Evolutionary conservation across 2,113 vertebrate species (phyloP), one percentile per base, ranked within the genome.

Genomic region (Panthera uncia): DNA sequence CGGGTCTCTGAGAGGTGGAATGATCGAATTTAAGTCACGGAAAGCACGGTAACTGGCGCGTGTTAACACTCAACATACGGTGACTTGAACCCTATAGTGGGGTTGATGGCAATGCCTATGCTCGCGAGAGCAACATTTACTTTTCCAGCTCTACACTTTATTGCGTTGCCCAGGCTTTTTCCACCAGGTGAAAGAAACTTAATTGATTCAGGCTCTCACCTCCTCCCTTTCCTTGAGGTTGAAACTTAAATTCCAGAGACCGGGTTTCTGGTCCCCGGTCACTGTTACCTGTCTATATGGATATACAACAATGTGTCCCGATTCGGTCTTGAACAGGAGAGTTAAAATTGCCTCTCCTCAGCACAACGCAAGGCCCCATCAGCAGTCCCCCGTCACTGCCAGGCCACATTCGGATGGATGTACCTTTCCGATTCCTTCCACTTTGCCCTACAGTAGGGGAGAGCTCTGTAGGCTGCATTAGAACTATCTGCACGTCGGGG

Each of bases 11-110:
- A 84, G 33, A 45, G 45, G 23, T 18, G 18, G 29, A 45, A 31
- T 5, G 27, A n/a, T 7, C 0, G 2, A 33, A 18, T 13, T 23
- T 9, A 55, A 11, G 1, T 4, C 27, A 12, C 0, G 31, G 2
- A 45, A 73, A 52, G 25, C 13, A 5, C 8, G 1, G 33, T 31
- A n/a, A 50, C 87, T 55, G 48, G 21, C 45, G 45, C 1, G 8
- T 63, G 80, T 7, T 10, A 29, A 25, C 14, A 33, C 19, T 27
- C 48, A 52, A 1, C 10, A 19, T 2, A 8, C 0, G 5, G 57
- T 4, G 15, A 12, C 45, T 41, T 68, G 19, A 52, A 25, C 8
- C 52, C n/a, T 12, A 5, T 12, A 25, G 5, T 9, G 33, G 33
- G 31, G 2, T 36, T 55, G 12, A n/a, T 23, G 55, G 68, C 86